Base-by-base conservation (phyloP, 2,888 invertebrate species). In the Agrochola circellaris region DNA sequence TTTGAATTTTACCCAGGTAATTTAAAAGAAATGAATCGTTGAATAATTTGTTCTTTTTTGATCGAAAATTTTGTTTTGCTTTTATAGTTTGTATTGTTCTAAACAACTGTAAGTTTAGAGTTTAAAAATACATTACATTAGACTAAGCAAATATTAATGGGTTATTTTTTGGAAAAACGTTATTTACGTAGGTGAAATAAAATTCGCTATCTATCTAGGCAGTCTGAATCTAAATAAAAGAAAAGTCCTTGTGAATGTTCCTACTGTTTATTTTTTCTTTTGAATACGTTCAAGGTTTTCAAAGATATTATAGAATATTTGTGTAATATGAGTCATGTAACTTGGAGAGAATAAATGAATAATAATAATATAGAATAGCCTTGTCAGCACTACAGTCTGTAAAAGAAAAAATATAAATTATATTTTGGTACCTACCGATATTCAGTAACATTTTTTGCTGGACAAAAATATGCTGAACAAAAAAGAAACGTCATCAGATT, bases 401-500 rank as follows among this genome's bases (percentile, higher is more conserved):
- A 0, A 62, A 7, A 13, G 0, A 62, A 34, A 15, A 38, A n/a
- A 4, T 13, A 45, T 45, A n/a, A n/a, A n/a, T n/a, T n/a, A n/a
- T 45, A 5, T n/a, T n/a, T 56, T 6, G 15, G 20, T 70, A 72
- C 26, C 11, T 6, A 23, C 4, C 8, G 51, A 51, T 51, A 51
- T 51, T 51, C 51, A 1, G 17, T 20, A n/a, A 17, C 9, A 58
- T 51, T 61, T 51, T 77, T 64, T 38, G 5, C 38, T 23, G 6
- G 0, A 30, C 51, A 64, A 34, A 71, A 38, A 38, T 20, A 61
- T 17, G 17, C 34, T 42, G 26, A 0, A 23, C 23, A 54, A 51
- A 17, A 45, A 45, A 7, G 8, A 3, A 23, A 17, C 34, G 42
- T 81, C 81, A 61, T 45, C 73, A 45, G 61, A 61, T 81, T 54